Evolutionary conservation across 2,797 vertebrate genomes (phyloP).

Genomic region (Lindbergichthys nudifrons): DNA sequence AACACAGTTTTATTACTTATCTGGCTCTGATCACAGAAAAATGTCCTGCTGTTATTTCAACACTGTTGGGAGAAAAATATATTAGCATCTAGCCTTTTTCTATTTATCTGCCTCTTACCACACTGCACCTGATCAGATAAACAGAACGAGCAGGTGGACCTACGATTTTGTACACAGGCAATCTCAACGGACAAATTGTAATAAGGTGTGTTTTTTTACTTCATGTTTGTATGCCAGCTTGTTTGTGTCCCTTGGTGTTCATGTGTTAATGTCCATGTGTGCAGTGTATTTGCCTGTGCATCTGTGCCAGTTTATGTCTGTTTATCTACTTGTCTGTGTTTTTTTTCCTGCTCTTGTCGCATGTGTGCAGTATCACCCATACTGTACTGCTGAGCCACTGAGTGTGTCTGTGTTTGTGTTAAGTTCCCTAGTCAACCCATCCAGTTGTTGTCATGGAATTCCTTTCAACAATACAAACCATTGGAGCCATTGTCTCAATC

Average conservation of each 20-base stretch:
- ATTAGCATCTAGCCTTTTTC: not conserved
- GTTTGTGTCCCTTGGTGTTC: slow-evolving; percentile 41
- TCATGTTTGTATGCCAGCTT: slow-evolving; percentile 24
- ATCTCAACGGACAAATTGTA: slow-evolving; percentile 1
- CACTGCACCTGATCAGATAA: not conserved
- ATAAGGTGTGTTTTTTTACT: slow-evolving; percentile 8
- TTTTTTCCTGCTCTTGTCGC: slow-evolving; percentile 9
- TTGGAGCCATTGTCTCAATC: slow-evolving; percentile 66
- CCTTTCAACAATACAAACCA: slow-evolving; percentile 46
- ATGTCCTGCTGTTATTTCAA: not conserved
- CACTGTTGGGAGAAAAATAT: not conserved
- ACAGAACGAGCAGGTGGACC: slow-evolving; percentile 1
- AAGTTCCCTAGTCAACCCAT: slow-evolving; percentile 31
- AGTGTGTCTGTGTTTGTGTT: slow-evolving; percentile 36
- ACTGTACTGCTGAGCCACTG: slow-evolving; percentile 1
- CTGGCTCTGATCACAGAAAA: slow-evolving; percentile 11
- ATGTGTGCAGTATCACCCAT: slow-evolving; percentile 10
- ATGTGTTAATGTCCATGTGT: slow-evolving; percentile 37
- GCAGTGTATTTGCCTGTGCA: slow-evolving; percentile 38
- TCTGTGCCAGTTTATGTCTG: slow-evolving; percentile 49
- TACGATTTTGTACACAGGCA: slow-evolving; percentile 27
- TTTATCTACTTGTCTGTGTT: slow-evolving; percentile 46
- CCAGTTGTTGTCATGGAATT: slow-evolving; percentile 47
- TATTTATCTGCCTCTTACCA: not conserved
- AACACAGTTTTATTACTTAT: slow-evolving; percentile 26